Conservation (phyloP, 2,888 invertebrate species). For the Lasioglossum morio region DNA sequence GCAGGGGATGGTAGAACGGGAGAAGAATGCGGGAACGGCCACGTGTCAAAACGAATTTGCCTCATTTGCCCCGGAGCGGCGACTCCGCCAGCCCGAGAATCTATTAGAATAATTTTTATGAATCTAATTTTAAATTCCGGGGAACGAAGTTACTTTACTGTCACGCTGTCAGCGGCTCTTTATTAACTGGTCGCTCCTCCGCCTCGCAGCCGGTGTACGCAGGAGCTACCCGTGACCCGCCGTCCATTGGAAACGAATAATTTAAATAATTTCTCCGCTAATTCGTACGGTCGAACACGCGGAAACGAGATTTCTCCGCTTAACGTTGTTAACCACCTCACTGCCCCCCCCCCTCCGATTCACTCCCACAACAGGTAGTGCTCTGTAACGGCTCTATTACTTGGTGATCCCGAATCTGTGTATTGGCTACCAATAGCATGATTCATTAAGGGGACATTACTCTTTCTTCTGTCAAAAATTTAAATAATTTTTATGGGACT, state of each 20-base stretch:
- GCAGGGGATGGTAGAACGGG: conserved; percentile 47
- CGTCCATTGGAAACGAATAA: conserved; percentile 75
- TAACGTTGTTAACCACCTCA: background rate
- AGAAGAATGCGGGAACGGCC: conserved; percentile 75
- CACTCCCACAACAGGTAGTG: background rate
- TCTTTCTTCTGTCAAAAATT: no score
- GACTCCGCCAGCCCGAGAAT: conserved; percentile 78
- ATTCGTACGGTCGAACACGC: conserved; percentile 48
- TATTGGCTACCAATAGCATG: background rate
- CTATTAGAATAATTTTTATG: conserved; percentile 85
- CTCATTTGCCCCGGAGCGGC: conserved; percentile 78
- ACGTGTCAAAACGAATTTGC: conserved; percentile 84
- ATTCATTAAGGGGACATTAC: no score
- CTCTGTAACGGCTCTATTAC: background rate
- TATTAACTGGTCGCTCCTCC: conserved; percentile 79
- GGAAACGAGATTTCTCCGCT: conserved; percentile 50
- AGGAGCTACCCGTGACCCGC: conserved; percentile 59
- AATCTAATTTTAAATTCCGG: conserved; percentile 84
- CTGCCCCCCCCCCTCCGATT: background rate
- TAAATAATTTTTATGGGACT: no score
- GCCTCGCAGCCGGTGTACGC: conserved; percentile 52
- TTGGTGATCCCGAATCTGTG: background rate
- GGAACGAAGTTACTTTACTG: conserved; percentile 82
- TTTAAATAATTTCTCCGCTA: conserved; percentile 75
- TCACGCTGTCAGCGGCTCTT: conserved; percentile 82